These are phyloP conservation scores for Drosophila busckii DNA, from an alignment of 1,140 invertebrate species.

Conservation along the genomic window DNA sequence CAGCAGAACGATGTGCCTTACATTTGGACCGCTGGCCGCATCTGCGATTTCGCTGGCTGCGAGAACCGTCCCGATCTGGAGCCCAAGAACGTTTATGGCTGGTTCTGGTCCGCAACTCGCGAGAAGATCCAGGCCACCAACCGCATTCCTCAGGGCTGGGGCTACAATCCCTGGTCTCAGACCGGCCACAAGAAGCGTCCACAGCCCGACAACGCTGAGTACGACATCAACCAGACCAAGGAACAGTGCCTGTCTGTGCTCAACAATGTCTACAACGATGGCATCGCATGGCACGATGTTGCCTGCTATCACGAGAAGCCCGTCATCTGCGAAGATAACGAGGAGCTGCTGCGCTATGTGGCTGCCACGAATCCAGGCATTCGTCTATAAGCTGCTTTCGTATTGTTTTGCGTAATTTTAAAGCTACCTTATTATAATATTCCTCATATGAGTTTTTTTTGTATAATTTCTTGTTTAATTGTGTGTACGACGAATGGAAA, in stretches of 20 bases:
- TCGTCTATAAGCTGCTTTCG: constrained; percentile 82
- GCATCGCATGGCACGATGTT: constrained; percentile 94
- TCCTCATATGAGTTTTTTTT: constrained; percentile 67
- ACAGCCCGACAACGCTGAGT: constrained; percentile 95
- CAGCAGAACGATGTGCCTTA: constrained; percentile 93
- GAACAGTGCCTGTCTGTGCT: constrained; percentile 91
- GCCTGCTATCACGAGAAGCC: constrained; percentile 95
- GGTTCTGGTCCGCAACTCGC: constrained; percentile 95
- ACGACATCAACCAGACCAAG: constrained; percentile 92
- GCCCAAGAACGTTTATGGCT: constrained; percentile 90
- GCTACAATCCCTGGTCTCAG: constrained; percentile 91
- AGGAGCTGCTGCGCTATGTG: constrained; percentile 91
- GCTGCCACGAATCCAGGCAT: constrained; percentile 89
- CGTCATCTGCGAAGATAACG: constrained; percentile 92
- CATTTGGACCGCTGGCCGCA: constrained; percentile 93
- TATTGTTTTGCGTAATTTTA: constrained; percentile 75
- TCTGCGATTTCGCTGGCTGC: constrained; percentile 96
- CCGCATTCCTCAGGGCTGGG: constrained; percentile 81
- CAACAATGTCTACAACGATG: constrained; percentile 95
- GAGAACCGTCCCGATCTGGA: constrained; percentile 91
- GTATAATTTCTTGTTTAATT: constrained; percentile 70
- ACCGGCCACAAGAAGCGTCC: constrained; percentile 92
- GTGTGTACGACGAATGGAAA: constrained; percentile 69
- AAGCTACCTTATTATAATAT: constrained; percentile 75
- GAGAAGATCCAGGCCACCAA: constrained; percentile 93